Conservation (phyloP, 1,140 invertebrate species). For the Ephestia elutella region DNA sequence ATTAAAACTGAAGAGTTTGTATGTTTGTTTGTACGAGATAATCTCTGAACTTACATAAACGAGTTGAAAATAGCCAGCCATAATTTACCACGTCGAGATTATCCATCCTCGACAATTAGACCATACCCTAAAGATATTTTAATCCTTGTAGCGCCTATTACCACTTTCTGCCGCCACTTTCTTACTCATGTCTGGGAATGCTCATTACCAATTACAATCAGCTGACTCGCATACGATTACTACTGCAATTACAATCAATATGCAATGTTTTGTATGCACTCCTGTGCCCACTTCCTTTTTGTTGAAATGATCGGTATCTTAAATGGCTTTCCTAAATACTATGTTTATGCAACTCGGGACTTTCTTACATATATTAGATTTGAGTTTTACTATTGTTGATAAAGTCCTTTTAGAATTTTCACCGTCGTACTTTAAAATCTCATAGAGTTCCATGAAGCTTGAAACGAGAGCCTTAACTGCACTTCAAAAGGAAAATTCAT, state of each 20-base stretch:
- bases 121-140: not conserved
- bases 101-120: too few relatives aligned
- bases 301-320: conserved; percentile 8
- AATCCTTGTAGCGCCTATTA: conserved; percentile 8
- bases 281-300: conserved; percentile 1
- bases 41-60: too few relatives aligned
- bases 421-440: too few relatives aligned
- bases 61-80: too few relatives aligned
- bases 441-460: too few relatives aligned
- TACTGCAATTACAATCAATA: conserved; percentile 16
- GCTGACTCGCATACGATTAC: conserved; percentile 10
- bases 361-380: not conserved
- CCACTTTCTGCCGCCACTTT: conserved; percentile 21
- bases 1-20: too few relatives aligned
- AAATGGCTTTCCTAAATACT: not conserved
- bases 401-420: too few relatives aligned
- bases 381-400: too few relatives aligned
- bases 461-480: too few relatives aligned
- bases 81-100: too few relatives aligned
- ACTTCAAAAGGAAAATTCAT: too few relatives aligned
- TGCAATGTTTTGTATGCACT: conserved; percentile 9
- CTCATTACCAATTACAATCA: conserved; percentile 35
- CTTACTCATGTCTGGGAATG: conserved; percentile 21
- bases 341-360: conserved; percentile 5
- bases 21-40: too few relatives aligned